Evolutionary conservation across 2,888 invertebrate species (phyloP), one percentile per base, ranked within the genome.

Genomic region (Apodemia mormo): DNA sequence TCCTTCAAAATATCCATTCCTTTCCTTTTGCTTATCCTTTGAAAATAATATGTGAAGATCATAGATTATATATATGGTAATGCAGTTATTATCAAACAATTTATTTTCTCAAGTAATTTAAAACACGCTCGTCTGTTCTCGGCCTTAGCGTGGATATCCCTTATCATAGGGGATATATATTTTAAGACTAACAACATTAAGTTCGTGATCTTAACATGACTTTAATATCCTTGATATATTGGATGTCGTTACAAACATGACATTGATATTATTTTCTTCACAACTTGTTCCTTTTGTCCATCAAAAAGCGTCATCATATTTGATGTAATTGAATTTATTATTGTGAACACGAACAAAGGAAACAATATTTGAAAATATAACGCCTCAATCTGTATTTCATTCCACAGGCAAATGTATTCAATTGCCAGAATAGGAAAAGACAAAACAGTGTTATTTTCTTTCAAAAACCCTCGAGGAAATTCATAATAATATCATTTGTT

Each of bases 161-260:
- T 89, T 90, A 88, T 89, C 87, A 89, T 86, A 82, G 82, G 85
- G 84, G 81, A 86, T 81, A 81, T 40, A 40, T 40, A 92, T 91
- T 87, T 92, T 87, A 88, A 87, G 81, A 77, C 72, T 71, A 14
- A 49, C 49, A 49, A 49, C 49, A 49, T 12, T 72, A 80, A 80
- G 89, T 89, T 88, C 88, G 89, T 87, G 87, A 85, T 85, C 85
- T 85, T 85, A 49, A 49, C 85, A 85, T 84, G 87, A 89, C 88
- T 86, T 87, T 89, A 89, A 89, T 90, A 82, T 81, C 80, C 76
- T 76, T 90, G 88, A 90, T 88, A 82, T 89, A 90, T 89, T 81
- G 81, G 78, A 78, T 75, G 76, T 81, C 80, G 80, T 84, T 82
- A 83, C 80, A 54, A 66, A 71, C 69, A 64, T 68, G 68, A 68